A percentile compares a stretch with the other conserved stretches of the same genome.
phyloP scores from a whole-genome alignment of 2,797 vertebrate genomes.

The Dendrocincla fuliginosa region DNA sequence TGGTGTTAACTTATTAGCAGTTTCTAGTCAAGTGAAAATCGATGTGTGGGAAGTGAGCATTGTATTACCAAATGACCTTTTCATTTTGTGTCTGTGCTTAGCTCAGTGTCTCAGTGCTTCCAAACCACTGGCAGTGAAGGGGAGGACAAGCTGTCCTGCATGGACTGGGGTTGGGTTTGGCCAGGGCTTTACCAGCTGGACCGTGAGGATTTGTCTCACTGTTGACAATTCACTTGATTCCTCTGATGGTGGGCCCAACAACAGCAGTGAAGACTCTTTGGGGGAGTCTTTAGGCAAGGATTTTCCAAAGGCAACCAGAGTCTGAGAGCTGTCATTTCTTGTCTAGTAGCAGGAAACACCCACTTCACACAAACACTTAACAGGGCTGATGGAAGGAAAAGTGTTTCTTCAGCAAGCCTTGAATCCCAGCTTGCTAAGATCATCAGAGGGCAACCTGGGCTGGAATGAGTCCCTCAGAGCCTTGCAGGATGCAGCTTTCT shows the following conservation, averaged over 20 bases:
- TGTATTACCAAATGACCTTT: not conserved
- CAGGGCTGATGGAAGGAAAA: not conserved
- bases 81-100: not conserved
- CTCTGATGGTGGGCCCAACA: not conserved
- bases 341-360: not conserved
- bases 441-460: not conserved
- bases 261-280: not conserved
- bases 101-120: not conserved
- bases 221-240: not conserved
- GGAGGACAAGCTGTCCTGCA: not conserved
- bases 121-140: not conserved
- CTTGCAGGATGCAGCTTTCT: not conserved
- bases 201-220: not conserved
- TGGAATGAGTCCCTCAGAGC: not conserved
- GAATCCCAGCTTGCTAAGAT: not conserved
- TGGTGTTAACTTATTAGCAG: constrained; percentile 18
- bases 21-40: constrained; percentile 16
- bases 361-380: fast-evolving
- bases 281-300: not conserved
- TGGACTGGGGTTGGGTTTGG: not conserved
- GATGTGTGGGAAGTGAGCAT: not conserved
- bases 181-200: not conserved
- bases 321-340: not conserved
- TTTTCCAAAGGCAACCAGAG: not conserved
- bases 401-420: not conserved